Evolutionary conservation across 2,888 invertebrate genomes (phyloP).

Genomic region (Rhopalosiphum nymphaeae): DNA sequence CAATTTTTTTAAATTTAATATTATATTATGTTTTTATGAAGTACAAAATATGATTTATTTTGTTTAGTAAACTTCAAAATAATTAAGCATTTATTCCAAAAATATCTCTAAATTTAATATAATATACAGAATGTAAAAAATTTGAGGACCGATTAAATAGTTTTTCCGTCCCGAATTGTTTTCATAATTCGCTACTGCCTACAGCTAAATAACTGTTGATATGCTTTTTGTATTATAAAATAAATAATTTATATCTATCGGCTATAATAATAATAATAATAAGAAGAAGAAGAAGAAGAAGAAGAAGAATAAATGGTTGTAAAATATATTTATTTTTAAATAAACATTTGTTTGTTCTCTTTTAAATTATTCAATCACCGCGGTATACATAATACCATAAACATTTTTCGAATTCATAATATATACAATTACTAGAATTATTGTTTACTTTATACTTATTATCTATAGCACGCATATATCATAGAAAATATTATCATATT

Average conservation of each 20-base stretch:
- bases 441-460: neutral
- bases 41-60: no score
- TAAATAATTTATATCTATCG: neutral
- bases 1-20: no score
- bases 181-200: no score
- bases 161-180: no score
- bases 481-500: neutral
- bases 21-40: no score
- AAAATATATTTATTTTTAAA: neutral
- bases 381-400: neutral
- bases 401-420: neutral
- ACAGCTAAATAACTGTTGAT: neutral
- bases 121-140: no score
- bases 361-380: conserved; percentile 5
- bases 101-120: no score
- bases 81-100: no score
- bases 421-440: neutral
- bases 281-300: no score
- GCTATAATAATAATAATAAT: neutral
- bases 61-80: no score
- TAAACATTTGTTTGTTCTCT: neutral
- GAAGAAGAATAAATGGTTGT: neutral
- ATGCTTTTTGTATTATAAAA: neutral
- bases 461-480: neutral
- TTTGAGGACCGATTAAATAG: no score